Base-by-base conservation (phyloP, 1,140 invertebrate genomes). In the Phocides pigmalion region DNA sequence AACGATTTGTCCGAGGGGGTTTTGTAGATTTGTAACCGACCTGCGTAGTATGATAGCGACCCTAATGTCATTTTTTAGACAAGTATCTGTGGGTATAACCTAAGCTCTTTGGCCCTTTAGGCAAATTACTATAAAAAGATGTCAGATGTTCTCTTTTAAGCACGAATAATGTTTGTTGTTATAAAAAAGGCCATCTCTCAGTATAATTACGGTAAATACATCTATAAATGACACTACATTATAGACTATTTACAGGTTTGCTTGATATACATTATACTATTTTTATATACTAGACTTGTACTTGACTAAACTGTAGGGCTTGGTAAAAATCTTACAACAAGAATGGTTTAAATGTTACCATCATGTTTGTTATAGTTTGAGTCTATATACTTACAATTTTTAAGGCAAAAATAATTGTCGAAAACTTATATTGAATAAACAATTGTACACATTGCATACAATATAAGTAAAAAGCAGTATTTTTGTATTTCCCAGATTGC, bases 401-500 rank as follows among this genome's bases (percentile, higher is more conserved):
- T n/a, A n/a, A n/a, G n/a, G n/a, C n/a, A n/a, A n/a, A n/a, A n/a
- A n/a, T n/a, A n/a, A n/a, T n/a, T n/a, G n/a, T n/a, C n/a, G n/a
- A n/a, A n/a, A n/a, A n/a, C n/a, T n/a, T n/a, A n/a, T n/a, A n/a
- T 1, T 11, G 5, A 11, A 11, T 32, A 32, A 32, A 1, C 0
- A 11, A 1, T 11, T 32, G 2, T 1, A 32, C 9, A 32, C 9
- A 11, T 32, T 32, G 28, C 2, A 4, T 11, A 32, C 28, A 37
- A 37, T 54, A 41, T 41, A 54, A 54, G 51, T 41, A 54, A 54
- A 54, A 54, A 42, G 17, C 19, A 54, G 51, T 54, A 11, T 54
- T 59, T 12, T 11, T 46, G 1, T 47, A 61, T n/a, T 61, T 47
- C 56, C 6, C 74, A 90, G 87, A 89, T 35, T 85, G 80, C 54